Evolutionary conservation across 1,140 invertebrate genomes (phyloP).

Genomic region (Drosophila lacertosa): DNA sequence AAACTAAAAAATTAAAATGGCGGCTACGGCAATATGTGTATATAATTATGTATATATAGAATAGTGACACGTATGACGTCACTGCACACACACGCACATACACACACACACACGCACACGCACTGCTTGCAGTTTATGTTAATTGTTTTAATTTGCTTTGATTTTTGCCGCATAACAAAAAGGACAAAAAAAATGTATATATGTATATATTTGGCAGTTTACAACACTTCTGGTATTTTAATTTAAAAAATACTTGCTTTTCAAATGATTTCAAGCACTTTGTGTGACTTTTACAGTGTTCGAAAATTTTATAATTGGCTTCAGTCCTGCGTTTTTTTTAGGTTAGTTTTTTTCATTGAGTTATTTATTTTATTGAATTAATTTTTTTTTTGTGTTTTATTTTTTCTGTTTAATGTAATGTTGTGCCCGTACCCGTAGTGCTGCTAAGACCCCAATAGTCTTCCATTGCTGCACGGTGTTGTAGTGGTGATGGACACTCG

Average conservation of each 20-base stretch:
- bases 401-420: constrained; percentile 5
- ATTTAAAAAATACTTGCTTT: no score
- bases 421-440: constrained; percentile 76
- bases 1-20: no score
- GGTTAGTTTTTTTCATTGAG: constrained; percentile 16
- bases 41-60: constrained; percentile 11
- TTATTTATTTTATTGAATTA: constrained; percentile 6
- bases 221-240: not conserved
- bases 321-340: constrained; percentile 12
- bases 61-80: constrained; percentile 30
- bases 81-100: constrained; percentile 23
- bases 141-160: constrained; percentile 42
- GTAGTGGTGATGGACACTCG: constrained; percentile 82
- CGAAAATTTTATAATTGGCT: not conserved
- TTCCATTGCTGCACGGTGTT: constrained; percentile 84
- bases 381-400: not conserved
- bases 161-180: constrained; percentile 49
- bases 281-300: not conserved
- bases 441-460: constrained; percentile 84
- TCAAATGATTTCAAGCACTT: no score
- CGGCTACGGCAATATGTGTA: constrained; percentile 11
- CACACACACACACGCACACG: constrained; percentile 17
- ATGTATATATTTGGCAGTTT: not conserved
- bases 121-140: constrained; percentile 16
- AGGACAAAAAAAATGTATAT: constrained; percentile 36